These are phyloP conservation scores for Halictus rubicundus DNA, from an alignment of 1,140 invertebrate genomes.

Conservation along the genomic window DNA sequence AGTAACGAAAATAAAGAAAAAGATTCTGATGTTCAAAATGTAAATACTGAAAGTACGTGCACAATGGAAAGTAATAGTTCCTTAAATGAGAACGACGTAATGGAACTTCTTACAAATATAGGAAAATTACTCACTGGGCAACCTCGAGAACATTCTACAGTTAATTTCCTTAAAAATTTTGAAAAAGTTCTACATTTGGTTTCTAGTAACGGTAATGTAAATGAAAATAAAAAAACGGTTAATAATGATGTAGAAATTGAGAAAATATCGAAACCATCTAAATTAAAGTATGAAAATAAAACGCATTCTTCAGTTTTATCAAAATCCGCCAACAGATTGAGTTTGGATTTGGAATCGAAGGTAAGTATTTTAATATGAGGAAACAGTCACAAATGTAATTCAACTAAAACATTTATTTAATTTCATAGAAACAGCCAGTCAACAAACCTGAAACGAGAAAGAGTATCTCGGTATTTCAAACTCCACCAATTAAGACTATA, in stretches of 20 bases:
- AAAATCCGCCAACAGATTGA: constrained; percentile 54
- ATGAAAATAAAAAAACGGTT: constrained; percentile 10
- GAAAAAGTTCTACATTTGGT: constrained; percentile 62
- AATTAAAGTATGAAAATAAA: constrained; percentile 14
- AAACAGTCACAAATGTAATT: not conserved
- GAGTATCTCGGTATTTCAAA: constrained; percentile 52
- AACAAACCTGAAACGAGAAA: constrained; percentile 35
- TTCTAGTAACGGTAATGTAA: constrained; percentile 39
- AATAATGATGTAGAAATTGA: constrained; percentile 4
- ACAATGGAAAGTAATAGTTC: constrained; percentile 16
- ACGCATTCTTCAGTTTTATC: constrained; percentile 7
- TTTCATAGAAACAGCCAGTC: constrained; percentile 16
- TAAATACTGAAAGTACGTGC: not conserved
- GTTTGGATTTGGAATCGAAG: constrained; percentile 50
- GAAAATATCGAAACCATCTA: constrained; percentile 21
- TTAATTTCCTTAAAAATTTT: constrained; percentile 64
- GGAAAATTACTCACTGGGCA: constrained; percentile 65
- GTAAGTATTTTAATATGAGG: constrained; percentile 47
- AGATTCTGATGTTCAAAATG: not conserved
- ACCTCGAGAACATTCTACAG: constrained; percentile 49
- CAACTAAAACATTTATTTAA: not conserved
- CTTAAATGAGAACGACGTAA: constrained; percentile 56
- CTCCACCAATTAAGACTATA: constrained; percentile 22
- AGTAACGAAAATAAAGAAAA: constrained; percentile 3
- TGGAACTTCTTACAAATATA: constrained; percentile 62